These are phyloP conservation scores for Crypturellus undulatus DNA, from an alignment of 2,113 vertebrate genomes.

Conservation along the genomic window DNA sequence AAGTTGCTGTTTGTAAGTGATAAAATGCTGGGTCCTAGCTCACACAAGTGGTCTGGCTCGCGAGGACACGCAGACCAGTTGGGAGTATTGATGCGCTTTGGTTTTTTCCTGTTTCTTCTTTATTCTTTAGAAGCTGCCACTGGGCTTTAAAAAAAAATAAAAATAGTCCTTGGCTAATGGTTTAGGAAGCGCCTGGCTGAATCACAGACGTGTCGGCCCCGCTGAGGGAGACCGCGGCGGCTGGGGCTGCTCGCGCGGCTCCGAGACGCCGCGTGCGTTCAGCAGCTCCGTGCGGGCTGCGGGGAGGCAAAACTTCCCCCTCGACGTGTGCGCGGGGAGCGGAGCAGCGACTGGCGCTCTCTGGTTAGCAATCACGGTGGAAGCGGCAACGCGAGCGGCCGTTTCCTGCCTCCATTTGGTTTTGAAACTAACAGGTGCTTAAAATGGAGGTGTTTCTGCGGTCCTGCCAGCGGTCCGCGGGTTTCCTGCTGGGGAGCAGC, in stretches of 20 bases:
- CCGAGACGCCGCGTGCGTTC: rapidly evolving
- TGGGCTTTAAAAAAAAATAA: background rate
- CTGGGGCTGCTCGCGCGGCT: background rate
- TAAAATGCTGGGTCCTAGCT: conserved; percentile 41
- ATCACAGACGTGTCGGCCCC: background rate
- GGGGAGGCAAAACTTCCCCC: rapidly evolving
- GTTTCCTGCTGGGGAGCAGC: no score
- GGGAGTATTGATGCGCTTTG: background rate
- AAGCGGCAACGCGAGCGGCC: rapidly evolving
- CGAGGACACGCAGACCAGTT: background rate
- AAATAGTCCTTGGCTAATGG: background rate
- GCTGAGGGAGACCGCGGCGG: rapidly evolving
- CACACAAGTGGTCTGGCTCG: background rate
- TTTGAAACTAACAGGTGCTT: background rate
- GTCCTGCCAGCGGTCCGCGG: background rate
- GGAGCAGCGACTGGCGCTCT: rapidly evolving
- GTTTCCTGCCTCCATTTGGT: background rate
- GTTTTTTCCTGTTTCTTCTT: background rate
- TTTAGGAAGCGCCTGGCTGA: background rate
- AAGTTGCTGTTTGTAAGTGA: conserved; percentile 66
- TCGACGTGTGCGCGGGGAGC: rapidly evolving
- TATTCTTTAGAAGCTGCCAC: background rate
- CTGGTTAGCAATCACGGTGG: rapidly evolving
- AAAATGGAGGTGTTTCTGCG: background rate
- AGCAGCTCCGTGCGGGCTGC: rapidly evolving